phyloP scores from a whole-genome alignment of 2,113 vertebrate species.

The Cebus imitator region DNA sequence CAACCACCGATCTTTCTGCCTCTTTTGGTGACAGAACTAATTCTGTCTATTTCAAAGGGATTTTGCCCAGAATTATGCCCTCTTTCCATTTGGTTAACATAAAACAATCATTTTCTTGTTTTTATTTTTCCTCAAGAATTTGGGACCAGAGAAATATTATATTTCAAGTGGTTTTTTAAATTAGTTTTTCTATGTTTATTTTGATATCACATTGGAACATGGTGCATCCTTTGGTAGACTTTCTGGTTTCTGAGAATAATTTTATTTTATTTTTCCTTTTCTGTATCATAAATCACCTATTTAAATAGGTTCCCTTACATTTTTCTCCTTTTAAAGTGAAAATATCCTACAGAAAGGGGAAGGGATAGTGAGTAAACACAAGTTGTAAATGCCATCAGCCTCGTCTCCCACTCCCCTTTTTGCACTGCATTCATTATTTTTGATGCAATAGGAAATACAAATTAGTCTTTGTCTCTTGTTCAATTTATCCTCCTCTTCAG shows the following conservation, averaged over 20 bases:
- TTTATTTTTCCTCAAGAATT: conserved; percentile 38
- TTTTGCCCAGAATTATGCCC: conserved; percentile 35
- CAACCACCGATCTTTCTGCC: too few relatives aligned
- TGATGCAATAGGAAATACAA: background rate
- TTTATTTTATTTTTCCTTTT: background rate
- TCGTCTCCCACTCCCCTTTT: background rate
- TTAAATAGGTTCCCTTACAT: background rate
- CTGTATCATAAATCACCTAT: conserved; percentile 16
- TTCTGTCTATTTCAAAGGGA: conserved; percentile 33
- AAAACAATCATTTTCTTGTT: conserved; percentile 39
- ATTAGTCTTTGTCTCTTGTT: background rate
- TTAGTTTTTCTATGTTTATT: conserved; percentile 52
- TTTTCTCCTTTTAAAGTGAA: conserved; percentile 39
- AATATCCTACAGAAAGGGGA: background rate
- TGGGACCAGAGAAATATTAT: background rate
- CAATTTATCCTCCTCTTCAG: background rate
- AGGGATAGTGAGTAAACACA: background rate
- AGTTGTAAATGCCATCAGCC: background rate
- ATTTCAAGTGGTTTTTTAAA: conserved; percentile 26
- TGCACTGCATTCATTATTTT: background rate
- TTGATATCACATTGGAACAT: conserved; percentile 44
- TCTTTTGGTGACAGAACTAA: conserved; percentile 37
- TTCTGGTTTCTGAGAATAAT: conserved; percentile 39
- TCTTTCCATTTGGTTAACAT: conserved; percentile 52
- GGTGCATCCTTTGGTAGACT: conserved; percentile 30